Percentiles rank a stretch among this genome's conserved stretches.
These are phyloP conservation scores for Apteryx mantelli DNA, from an alignment of 2,113 vertebrate species.

Conservation along the genomic window DNA sequence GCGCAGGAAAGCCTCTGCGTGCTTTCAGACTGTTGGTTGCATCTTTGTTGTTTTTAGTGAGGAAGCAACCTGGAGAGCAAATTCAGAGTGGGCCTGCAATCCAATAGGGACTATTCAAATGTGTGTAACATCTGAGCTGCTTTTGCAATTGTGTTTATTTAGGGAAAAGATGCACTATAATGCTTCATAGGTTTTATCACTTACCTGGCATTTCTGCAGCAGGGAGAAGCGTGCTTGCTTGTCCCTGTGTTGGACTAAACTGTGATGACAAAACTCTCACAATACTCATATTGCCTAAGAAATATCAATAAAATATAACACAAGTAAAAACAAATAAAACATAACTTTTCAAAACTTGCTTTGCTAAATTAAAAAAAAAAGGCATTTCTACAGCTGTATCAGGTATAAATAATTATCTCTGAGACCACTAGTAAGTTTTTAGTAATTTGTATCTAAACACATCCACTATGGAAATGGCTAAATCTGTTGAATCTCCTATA, in stretches of 20 bases:
- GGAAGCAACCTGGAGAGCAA: neutral
- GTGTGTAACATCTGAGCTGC: fast-evolving
- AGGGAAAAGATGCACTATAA: fast-evolving
- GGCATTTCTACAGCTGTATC: fast-evolving
- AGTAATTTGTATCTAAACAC: fast-evolving
- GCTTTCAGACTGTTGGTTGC: neutral
- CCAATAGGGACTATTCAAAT: fast-evolving
- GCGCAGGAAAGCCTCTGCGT: neutral
- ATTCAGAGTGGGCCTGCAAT: neutral
- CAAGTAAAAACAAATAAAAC: neutral
- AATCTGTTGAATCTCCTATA: fast-evolving
- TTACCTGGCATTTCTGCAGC: fast-evolving
- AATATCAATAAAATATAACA: neutral
- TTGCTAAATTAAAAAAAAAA: neutral
- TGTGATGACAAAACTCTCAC: fast-evolving
- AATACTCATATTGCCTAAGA: neutral
- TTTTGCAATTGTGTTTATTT: fast-evolving
- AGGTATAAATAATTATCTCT: fast-evolving
- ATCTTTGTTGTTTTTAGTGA: neutral
- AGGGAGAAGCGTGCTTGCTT: neutral
- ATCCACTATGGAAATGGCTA: fast-evolving
- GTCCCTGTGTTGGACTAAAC: neutral
- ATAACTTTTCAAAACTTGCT: neutral
- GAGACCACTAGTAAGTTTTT: fast-evolving
- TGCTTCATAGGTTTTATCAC: fast-evolving